Conservation (phyloP, 2,113 vertebrate species). For the Nerophis ophidion region DNA sequence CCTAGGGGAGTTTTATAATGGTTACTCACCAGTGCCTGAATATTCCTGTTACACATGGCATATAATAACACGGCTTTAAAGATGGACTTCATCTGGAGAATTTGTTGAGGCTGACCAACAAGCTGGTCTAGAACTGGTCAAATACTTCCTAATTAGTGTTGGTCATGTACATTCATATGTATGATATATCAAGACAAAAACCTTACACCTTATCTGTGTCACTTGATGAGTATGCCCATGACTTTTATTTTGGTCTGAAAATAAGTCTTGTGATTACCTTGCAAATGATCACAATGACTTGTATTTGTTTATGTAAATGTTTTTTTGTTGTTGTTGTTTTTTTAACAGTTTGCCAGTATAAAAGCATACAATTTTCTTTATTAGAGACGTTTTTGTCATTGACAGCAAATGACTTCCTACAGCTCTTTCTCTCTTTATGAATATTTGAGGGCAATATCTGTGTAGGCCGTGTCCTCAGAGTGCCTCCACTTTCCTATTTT, state of each 20-base stretch:
- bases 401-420: constrained; percentile 46
- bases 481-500: constrained; percentile 83
- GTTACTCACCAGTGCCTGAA: constrained; percentile 74
- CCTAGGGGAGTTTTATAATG: constrained; percentile 53
- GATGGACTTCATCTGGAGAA: neutral
- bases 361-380: constrained; percentile 31
- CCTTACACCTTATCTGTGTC: constrained; percentile 38
- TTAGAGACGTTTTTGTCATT: constrained; percentile 37
- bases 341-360: constrained; percentile 36
- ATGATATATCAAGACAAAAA: constrained; percentile 21
- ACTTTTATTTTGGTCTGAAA: constrained; percentile 30
- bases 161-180: constrained; percentile 50
- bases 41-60: constrained; percentile 48
- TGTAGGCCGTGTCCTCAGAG: constrained; percentile 75
- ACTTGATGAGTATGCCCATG: constrained; percentile 31
- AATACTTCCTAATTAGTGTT: constrained; percentile 35
- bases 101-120: constrained; percentile 34
- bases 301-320: constrained; percentile 34
- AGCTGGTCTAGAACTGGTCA: constrained; percentile 15
- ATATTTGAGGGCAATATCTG: constrained; percentile 74
- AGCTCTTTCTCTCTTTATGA: constrained; percentile 56
- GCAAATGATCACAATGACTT: constrained; percentile 35
- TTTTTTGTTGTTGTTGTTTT: no score
- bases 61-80: constrained; percentile 14
- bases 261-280: constrained; percentile 18